Conservation (phyloP, 1,140 invertebrate genomes). For the Ips typographus region DNA sequence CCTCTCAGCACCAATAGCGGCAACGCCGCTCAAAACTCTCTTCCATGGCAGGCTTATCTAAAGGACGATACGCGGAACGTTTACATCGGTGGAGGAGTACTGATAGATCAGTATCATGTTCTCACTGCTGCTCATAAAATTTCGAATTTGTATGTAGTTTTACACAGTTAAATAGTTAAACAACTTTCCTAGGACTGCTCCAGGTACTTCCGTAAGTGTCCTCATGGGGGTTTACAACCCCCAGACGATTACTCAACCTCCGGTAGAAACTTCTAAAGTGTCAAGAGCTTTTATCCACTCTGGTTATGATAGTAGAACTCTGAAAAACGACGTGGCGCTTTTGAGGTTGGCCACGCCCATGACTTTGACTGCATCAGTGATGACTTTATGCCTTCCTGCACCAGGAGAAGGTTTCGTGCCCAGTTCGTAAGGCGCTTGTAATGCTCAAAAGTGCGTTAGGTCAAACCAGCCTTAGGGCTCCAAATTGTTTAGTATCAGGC, state of each 20-base stretch:
- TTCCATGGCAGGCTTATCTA: conserved; percentile 49
- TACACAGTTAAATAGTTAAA: too few relatives aligned
- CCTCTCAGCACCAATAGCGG: too few relatives aligned
- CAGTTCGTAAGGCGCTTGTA: conserved; percentile 31
- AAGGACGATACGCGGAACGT: conserved; percentile 39
- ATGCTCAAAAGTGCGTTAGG: too few relatives aligned
- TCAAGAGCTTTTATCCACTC: conserved; percentile 53
- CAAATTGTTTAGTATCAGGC: conserved; percentile 38
- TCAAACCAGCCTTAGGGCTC: too few relatives aligned
- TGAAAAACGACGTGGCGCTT: conserved; percentile 66
- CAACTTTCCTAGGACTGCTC: conserved; percentile 24
- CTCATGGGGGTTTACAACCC: conserved; percentile 41
- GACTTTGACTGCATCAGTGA: conserved; percentile 56
- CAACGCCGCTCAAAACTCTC: neutral
- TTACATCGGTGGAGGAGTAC: conserved; percentile 46
- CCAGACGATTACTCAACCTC: conserved; percentile 28
- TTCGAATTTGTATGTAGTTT: neutral
- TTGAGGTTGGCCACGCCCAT: conserved; percentile 56
- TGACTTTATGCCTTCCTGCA: conserved; percentile 59
- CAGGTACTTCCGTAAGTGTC: conserved; percentile 24
- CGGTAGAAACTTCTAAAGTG: conserved; percentile 10
- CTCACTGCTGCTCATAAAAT: conserved; percentile 51
- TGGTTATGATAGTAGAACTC: conserved; percentile 56
- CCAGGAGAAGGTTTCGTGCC: conserved; percentile 39
- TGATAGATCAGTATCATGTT: conserved; percentile 45